phyloP scores from a whole-genome alignment of 2,113 vertebrate genomes.

The Erythrocercus mccallii region DNA sequence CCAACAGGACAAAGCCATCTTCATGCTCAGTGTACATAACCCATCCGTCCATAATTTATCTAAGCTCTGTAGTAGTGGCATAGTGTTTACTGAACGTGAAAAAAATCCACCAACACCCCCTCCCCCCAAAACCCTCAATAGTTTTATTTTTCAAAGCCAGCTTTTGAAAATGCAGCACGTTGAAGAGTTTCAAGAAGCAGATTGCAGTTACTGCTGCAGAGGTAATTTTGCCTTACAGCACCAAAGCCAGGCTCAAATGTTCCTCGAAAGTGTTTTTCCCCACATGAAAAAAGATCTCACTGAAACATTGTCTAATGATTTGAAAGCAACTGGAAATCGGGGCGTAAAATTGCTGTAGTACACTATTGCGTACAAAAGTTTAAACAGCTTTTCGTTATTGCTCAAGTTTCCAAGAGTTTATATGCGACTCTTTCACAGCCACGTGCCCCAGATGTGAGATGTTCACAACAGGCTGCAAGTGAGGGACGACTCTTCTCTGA shows the following conservation, averaged over 20 bases:
- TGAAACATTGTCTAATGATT: not conserved
- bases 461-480: not conserved
- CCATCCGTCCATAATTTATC: not conserved
- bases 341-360: not conserved
- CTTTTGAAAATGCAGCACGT: not conserved
- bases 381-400: not conserved
- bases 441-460: not conserved
- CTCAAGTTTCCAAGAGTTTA: not conserved
- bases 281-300: not conserved
- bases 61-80: not conserved
- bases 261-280: not conserved
- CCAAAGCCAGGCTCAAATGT: not conserved
- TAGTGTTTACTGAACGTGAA: not conserved
- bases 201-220: not conserved
- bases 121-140: not conserved
- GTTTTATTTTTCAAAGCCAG: not conserved
- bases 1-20: not conserved
- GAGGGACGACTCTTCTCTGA: not conserved
- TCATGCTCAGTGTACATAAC: not conserved
- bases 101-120: accelerated
- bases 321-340: not conserved
- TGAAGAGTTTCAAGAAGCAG: not conserved
- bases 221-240: not conserved
- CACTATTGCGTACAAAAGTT: not conserved
- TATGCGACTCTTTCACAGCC: not conserved